phyloP scores from a whole-genome alignment of 2,888 invertebrate genomes.

The Dendrolimus houi region DNA sequence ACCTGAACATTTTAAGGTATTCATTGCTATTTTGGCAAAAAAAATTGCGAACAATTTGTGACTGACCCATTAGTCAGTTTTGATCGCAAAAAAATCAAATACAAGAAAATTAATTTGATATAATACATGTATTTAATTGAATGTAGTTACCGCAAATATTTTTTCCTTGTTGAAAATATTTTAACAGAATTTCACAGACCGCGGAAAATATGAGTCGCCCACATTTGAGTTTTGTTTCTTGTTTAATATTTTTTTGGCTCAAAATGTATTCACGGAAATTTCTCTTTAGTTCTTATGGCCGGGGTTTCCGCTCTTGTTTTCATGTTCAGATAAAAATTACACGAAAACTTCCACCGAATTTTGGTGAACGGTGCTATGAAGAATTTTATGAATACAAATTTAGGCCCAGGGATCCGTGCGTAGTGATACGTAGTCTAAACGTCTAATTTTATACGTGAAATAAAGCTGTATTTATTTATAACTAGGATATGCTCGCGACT shows the following conservation, averaged over 20 bases:
- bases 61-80: no score
- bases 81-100: no score
- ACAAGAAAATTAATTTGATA: no score
- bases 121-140: no score
- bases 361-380: no score
- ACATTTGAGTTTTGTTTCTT: neutral
- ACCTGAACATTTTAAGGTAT: no score
- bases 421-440: neutral
- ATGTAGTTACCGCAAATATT: no score
- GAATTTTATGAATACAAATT: no score
- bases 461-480: neutral
- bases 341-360: neutral
- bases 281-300: neutral
- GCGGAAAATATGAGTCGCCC: neutral
- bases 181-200: neutral
- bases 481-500: no score
- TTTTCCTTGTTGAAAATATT: no score
- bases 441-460: neutral
- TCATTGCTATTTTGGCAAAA: no score
- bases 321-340: constrained; percentile 2
- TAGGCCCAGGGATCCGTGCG: neutral
- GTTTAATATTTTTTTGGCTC: constrained; percentile 1
- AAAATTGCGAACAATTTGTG: no score
- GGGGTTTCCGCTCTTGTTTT: neutral
- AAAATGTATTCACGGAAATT: neutral